Base-by-base conservation (phyloP, 2,113 vertebrate genomes). In the Xyrauchen texanus region DNA sequence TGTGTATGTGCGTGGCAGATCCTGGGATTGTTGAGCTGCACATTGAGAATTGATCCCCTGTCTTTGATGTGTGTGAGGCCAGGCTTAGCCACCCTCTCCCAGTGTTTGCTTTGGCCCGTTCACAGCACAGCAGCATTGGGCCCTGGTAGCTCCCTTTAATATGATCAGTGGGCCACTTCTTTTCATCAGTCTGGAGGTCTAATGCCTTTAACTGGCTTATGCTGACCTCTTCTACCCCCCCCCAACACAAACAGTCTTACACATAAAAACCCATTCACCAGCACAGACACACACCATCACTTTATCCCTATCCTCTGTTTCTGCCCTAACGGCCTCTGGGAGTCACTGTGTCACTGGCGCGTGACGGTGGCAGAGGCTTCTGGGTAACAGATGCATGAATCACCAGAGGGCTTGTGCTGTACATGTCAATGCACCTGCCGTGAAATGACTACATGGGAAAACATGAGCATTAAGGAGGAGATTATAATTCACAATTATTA, bases 171-270 rank as follows among this genome's bases (percentile, higher is more conserved):
- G 90, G 87, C 90, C 90, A 90, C 90, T 89, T 89, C 91, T 95
- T 76, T 95, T 95, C 93, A 94, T 94, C 92, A 93, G 91, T 88
- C 88, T 90, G 93, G 93, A 94, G 94, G 94, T 94, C 93, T 94
- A 94, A 94, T 93, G 91, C 92, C 92, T 89, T 92, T 92, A 94
- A 93, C 90, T 91, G 93, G 92, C 92, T 94, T 95, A 93, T 81
- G 57, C 91, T 93, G 89, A 93, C 92, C 88, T 86, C 87, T 85
- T 87, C 86, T 88, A 85, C 89, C 86, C 85, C 88, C 81, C 83
- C 83, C 85, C 85, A 80, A 86, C 58, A 80, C 76, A 73, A 85
- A 85, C 76, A 84, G 86, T 76, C 67, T 53, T 49, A 68, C 63
- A 78, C 75, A 78, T 58, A 76, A 67, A 68, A 62, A 34, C 66